These are phyloP conservation scores for Noctua fimbriata DNA, from an alignment of 2,888 invertebrate species.

Conservation along the genomic window DNA sequence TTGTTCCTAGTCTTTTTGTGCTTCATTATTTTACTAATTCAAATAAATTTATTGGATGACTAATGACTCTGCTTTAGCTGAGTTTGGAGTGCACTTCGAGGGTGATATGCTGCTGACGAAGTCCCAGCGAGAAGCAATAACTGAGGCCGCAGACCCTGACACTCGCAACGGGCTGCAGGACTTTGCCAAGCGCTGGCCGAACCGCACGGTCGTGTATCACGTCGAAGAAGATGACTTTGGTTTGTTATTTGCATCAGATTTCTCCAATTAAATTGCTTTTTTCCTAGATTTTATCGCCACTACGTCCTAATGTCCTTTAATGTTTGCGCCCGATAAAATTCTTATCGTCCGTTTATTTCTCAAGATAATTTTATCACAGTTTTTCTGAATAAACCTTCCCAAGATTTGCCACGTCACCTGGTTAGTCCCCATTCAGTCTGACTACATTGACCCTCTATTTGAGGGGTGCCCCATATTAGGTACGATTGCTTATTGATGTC, in stretches of 20 bases:
- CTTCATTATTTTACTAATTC: background rate
- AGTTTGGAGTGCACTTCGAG: slow-evolving; percentile 86
- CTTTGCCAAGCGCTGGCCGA: slow-evolving; percentile 86
- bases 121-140: slow-evolving; percentile 75
- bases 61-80: slow-evolving; percentile 63
- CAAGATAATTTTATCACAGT: background rate
- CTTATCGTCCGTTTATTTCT: background rate
- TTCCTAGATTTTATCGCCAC: background rate
- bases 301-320: background rate
- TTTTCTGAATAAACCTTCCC: background rate
- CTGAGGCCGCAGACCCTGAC: slow-evolving; percentile 67
- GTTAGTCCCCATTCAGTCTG: background rate
- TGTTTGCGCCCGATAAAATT: background rate
- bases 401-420: background rate
- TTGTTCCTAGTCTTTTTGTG: background rate
- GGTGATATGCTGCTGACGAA: slow-evolving; percentile 86
- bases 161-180: slow-evolving; percentile 84
- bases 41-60: background rate
- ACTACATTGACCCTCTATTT: background rate
- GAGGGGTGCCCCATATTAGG: no score
- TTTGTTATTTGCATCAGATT: slow-evolving; percentile 67
- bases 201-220: slow-evolving; percentile 83
- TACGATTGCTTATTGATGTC: background rate
- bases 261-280: background rate
- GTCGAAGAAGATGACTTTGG: slow-evolving; percentile 85